Base-by-base conservation (phyloP, 2,797 vertebrate species). In the Otolemur crassicaudatus region DNA sequence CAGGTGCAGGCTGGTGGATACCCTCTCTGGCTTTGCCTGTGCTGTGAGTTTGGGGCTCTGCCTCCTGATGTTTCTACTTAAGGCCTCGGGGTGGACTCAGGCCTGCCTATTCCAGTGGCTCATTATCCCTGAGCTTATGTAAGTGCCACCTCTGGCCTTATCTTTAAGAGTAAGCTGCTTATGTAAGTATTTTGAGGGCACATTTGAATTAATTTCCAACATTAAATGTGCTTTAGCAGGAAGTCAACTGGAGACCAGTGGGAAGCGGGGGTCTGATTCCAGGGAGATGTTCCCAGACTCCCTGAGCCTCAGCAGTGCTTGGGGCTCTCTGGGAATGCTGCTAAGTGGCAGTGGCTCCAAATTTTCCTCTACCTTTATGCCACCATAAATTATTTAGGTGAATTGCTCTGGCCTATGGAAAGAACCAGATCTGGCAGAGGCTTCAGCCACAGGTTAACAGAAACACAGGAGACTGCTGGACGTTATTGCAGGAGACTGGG, bases 151-250 rank as follows among this genome's bases (percentile, higher is more conserved):
- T 88, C 82, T 13, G 49, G 37, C 29, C 76, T 2, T 11, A 72
- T 89, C 81, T 95, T 82, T 93, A 72, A 85, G 86, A 86, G 88
- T n/a, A 70, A 63, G 63, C 80, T 87, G 56, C 91, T 95, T 84
- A 75, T 37, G 7, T 75, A 79, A 92, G n/a, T 58, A 7, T 53
- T 53, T 58, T 1, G 7, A 75, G 49, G 46, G 67, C 63, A 73
- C 46, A 61, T 82, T 56, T 31, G 60, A 92, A 87, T 95, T 82
- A 76, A 65, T 90, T 95, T 95, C 90, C 83, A 75, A 69, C 65
- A 37, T 43, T 75, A 91, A 72, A 75, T 83, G 43, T 17, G 40
- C 60, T 80, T 83, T 61, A 72, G 95, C 40, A 89, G 80, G 56
- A 89, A 95, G 91, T 53, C 46, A 37, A 10, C 0, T 19, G 60